Evolutionary conservation across 2,888 invertebrate genomes (phyloP), one percentile per base, ranked within the genome.

Genomic region (Drosophila multiciliata): DNA sequence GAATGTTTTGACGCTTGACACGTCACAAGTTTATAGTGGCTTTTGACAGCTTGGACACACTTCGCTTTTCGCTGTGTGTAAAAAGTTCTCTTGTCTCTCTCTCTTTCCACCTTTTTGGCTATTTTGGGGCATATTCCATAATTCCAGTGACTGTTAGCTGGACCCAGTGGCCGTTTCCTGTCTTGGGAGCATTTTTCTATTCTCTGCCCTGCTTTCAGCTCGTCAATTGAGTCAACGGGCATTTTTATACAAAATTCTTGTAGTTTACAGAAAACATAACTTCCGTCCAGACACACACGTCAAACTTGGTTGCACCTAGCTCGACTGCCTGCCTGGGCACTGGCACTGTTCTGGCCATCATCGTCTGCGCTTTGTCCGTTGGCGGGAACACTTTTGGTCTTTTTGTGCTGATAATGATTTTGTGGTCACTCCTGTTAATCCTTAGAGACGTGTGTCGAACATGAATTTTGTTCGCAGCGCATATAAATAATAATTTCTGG

Each of bases 371-470:
- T 75, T 67, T 69, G 60, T 70, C 76, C 70, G 64, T 62, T 78
- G 23, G 35, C 67, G 63, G 40, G 62, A 75, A 73, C 75, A 73
- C 83, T 73, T 80, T 78, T 84, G 77, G 71, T 79, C 78, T 81
- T 78, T 78, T 79, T 79, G 79, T 87, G 85, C 79, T 80, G 91
- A 88, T 90, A 91, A 88, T 90, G 91, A 91, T 90, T 91, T 91
- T 92, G 91, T 88, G 91, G 92, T 91, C 92, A 90, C 86, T 90
- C 86, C 87, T 90, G 90, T 90, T 92, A 91, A 91, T 92, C 92
- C 91, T 90, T 87, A 71, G 92, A 91, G 91, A 92, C 91, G 91
- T 91, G 91, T 92, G 91, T 91, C 92, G 91, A 91, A 92, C 91
- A 92, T 90, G 91, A 91, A 92, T 80, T 91, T 88, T 80, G 82